A percentile compares a stretch with the other conserved stretches of the same genome.
Conservation (phyloP, 1,140 invertebrate species). For the Rhynchophorus ferrugineus region DNA sequence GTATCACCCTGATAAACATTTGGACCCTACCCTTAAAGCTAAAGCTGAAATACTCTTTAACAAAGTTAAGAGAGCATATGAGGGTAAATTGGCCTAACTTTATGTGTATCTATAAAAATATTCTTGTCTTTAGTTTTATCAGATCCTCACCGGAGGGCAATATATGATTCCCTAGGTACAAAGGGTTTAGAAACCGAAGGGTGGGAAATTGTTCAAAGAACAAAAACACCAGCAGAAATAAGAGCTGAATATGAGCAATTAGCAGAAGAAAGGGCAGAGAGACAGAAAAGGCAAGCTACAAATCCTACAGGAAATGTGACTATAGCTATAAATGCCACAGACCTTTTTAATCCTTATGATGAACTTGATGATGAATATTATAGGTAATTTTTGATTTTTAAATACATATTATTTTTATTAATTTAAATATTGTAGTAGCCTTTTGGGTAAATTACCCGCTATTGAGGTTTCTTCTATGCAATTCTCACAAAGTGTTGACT, state of each 20-base stretch:
- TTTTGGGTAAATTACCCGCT: constrained; percentile 63
- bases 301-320: constrained; percentile 85
- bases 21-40: constrained; percentile 67
- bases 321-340: constrained; percentile 86
- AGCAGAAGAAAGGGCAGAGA: constrained; percentile 70
- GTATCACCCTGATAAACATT: constrained; percentile 94
- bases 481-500: constrained; percentile 87
- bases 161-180: constrained; percentile 71
- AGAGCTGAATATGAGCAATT: constrained; percentile 88
- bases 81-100: constrained; percentile 55
- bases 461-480: constrained; percentile 88
- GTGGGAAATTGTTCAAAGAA: constrained; percentile 84
- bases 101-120: background rate
- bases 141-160: constrained; percentile 70
- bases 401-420: constrained; percentile 3
- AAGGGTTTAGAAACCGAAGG: constrained; percentile 83
- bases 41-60: constrained; percentile 88
- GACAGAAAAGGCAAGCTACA: constrained; percentile 74
- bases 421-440: too few relatives aligned
- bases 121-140: constrained; percentile 52
- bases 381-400: too few relatives aligned
- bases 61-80: constrained; percentile 86
- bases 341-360: constrained; percentile 79
- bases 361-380: constrained; percentile 43
- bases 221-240: constrained; percentile 87